A percentile compares a stretch with the other conserved stretches of the same genome.
Evolutionary conservation across 2,797 vertebrate species (phyloP).

Genomic region (Cossypha polioptera): DNA sequence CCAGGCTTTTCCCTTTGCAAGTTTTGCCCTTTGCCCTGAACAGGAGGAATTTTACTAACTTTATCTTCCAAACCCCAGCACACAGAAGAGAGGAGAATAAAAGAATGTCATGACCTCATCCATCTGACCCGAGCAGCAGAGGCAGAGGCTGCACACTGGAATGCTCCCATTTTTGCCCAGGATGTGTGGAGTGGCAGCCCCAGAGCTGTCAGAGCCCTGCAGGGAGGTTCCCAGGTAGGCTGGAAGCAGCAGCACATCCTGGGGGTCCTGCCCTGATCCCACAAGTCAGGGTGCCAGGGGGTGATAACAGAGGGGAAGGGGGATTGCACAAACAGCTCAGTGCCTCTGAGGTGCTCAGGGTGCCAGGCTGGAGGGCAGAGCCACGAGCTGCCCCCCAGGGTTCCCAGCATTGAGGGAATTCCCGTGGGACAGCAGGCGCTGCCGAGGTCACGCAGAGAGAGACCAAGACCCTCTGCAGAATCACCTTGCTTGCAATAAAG

Average conservation of each 20-base stretch:
- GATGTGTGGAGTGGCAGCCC: not conserved
- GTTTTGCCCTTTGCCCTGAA: constrained; percentile 11
- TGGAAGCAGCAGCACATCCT: fast-evolving
- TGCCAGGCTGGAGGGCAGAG: not conserved
- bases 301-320: fast-evolving
- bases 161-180: not conserved
- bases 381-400: not conserved
- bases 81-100: not conserved
- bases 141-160: not conserved
- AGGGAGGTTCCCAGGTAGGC: fast-evolving
- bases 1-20: not conserved
- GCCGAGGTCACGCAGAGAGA: fast-evolving
- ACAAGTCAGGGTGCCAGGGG: fast-evolving
- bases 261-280: not conserved
- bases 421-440: fast-evolving
- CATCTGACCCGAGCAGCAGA: not conserved
- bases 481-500: not conserved
- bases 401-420: not conserved
- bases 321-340: fast-evolving
- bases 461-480: not conserved
- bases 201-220: not conserved
- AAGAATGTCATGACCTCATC: not conserved
- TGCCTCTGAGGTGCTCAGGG: fast-evolving
- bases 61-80: not conserved
- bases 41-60: not conserved